A percentile compares a stretch with the other conserved stretches of the same genome.
These are phyloP conservation scores for Scartelaos histophorus DNA, from an alignment of 2,113 vertebrate species.

Conservation along the genomic window DNA sequence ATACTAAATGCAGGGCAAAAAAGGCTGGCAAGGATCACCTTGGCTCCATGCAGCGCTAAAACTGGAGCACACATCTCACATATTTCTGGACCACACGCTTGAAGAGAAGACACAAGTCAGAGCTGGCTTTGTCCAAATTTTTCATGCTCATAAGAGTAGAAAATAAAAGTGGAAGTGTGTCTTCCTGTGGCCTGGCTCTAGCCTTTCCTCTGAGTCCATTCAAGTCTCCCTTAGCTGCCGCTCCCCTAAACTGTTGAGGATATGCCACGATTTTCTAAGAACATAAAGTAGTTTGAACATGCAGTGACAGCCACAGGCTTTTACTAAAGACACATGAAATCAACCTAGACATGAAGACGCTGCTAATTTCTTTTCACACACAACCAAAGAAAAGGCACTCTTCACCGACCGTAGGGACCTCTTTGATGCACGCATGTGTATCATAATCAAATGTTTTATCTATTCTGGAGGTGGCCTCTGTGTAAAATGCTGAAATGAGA, in stretches of 20 bases:
- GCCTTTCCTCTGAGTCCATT: constrained; percentile 47
- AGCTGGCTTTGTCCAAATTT: constrained; percentile 41
- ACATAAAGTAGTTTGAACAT: constrained; percentile 1
- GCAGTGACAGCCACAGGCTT: neutral
- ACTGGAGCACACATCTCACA: constrained; percentile 47
- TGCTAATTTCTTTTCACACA: constrained; percentile 26
- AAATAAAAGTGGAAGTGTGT: constrained; percentile 28
- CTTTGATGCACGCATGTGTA: neutral
- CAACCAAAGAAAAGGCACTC: constrained; percentile 30
- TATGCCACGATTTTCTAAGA: neutral
- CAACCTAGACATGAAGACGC: constrained; percentile 8
- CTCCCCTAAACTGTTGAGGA: constrained; percentile 15
- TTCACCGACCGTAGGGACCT: neutral
- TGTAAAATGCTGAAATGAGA: neutral
- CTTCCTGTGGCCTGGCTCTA: constrained; percentile 36
- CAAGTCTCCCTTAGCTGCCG: constrained; percentile 21
- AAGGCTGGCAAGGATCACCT: constrained; percentile 71
- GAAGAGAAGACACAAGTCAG: constrained; percentile 28
- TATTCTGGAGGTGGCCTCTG: neutral
- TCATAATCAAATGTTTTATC: neutral
- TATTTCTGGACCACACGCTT: constrained; percentile 38
- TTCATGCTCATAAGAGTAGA: constrained; percentile 8
- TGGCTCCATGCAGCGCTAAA: constrained; percentile 54
- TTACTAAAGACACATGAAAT: neutral
- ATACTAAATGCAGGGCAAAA: constrained; percentile 69